Evolutionary conservation across 92 coral and sea anemone species (phyloP), one percentile per base, ranked within the genome.

Genomic region (Porites lobata): DNA sequence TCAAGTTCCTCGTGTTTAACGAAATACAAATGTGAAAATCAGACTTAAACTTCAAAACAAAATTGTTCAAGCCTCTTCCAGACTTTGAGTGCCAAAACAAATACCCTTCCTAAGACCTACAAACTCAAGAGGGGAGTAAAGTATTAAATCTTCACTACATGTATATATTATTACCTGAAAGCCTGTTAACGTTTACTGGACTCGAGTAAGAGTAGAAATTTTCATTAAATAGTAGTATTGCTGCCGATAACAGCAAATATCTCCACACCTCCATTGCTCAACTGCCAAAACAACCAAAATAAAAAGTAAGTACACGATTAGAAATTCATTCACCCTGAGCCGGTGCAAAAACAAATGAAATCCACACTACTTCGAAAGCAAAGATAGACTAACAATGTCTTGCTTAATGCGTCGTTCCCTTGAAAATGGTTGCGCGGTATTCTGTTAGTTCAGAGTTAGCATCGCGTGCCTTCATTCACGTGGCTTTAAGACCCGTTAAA

Each of bases 401-500:
- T 43, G 29, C 50, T n/a, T 6, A 14, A 47, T 53, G 24, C 21
- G 9, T 51, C 19, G 65, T 12, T 18, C 19, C 13, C 15, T 52
- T 8, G 20, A 51, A 10, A 63, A 52, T 52, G 6, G 22, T 63
- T 4, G 38, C 43, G 64, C 78, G 63, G 12, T 52, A 19, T 20
- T 20, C 78, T 38, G 63, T 24, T 75, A 9, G 6, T 32, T 71
- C 9, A 43, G 32, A 69, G 32, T 61, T 54, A 69, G 20, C 59
- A 43, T 20, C 38, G 69, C 77, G 86, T 82, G 86, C 86, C 65
- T 6, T n/a, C 6, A 52, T 5, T 53, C 86, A 82, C 71, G 78
- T 63, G 43, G 77, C 18, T 19, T 47, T 38, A 38, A 38, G 47
- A 38, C 47, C 47, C 50, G 58, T 26, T 71, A n/a, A 29, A 82